Conservation (phyloP, 1,140 invertebrate genomes). For the Ridgeia piscesae region DNA sequence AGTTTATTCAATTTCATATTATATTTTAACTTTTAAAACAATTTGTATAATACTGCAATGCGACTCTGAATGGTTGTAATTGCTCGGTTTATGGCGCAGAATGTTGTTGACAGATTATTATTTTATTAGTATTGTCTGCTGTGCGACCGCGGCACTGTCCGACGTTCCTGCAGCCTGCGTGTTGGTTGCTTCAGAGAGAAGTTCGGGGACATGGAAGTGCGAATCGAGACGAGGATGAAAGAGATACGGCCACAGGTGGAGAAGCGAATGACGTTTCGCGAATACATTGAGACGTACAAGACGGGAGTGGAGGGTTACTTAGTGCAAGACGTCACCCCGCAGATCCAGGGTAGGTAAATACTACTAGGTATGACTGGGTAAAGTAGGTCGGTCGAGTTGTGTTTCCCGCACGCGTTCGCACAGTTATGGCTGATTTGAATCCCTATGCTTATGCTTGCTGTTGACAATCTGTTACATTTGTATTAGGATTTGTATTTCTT, state of each 20-base stretch:
- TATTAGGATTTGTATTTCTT: too few species aligned
- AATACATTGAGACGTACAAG: neutral
- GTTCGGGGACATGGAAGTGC: neutral
- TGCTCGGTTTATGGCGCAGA: too few species aligned
- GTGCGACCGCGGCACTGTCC: too few species aligned
- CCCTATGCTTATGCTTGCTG: neutral
- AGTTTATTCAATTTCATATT: too few species aligned
- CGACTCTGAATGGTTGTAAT: too few species aligned
- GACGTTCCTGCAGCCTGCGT: neutral
- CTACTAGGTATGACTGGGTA: too few species aligned
- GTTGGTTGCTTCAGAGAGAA: conserved; percentile 3
- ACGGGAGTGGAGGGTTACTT: conserved; percentile 5
- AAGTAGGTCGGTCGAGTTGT: too few species aligned
- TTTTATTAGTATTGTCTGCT: too few species aligned
- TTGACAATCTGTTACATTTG: neutral
- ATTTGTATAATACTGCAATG: too few species aligned
- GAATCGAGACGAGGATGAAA: conserved; percentile 2
- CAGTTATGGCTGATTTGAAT: neutral
- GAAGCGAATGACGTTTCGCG: neutral
- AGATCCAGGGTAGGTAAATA: neutral
- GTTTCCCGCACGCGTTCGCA: neutral
- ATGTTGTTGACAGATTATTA: too few species aligned
- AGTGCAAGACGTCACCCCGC: conserved; percentile 13
- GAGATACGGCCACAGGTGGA: conserved; percentile 1
- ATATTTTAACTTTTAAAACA: too few species aligned